Evolutionary conservation across 2,888 invertebrate genomes (phyloP).

Genomic region (Dioctria linearis): DNA sequence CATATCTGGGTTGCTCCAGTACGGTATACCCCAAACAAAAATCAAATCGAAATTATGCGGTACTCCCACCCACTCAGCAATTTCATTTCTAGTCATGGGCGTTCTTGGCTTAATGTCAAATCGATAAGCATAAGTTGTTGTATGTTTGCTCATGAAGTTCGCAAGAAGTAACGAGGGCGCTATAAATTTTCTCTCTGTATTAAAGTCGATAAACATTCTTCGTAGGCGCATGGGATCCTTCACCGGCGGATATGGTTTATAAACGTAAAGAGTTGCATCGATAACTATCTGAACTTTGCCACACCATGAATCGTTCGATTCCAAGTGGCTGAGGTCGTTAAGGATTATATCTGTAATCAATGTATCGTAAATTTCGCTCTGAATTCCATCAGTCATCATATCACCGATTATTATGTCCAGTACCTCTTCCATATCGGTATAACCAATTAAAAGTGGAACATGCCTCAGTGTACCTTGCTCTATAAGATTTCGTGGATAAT

Average conservation of each 20-base stretch:
- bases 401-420: constrained; percentile 76
- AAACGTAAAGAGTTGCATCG: constrained; percentile 84
- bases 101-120: constrained; percentile 84
- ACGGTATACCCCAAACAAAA: constrained; percentile 86
- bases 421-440: constrained; percentile 87
- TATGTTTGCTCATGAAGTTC: constrained; percentile 74
- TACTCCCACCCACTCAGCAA: constrained; percentile 85
- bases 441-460: constrained; percentile 83
- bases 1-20: constrained; percentile 76
- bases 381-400: constrained; percentile 76
- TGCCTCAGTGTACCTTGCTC: constrained; percentile 77
- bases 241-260: constrained; percentile 78
- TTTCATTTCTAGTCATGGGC: constrained; percentile 74
- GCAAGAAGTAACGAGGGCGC: constrained; percentile 81
- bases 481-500: constrained; percentile 77
- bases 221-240: constrained; percentile 76
- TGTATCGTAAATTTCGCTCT: constrained; percentile 72
- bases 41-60: constrained; percentile 88
- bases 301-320: constrained; percentile 74
- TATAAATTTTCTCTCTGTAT: constrained; percentile 83
- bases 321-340: constrained; percentile 75
- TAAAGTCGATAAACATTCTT: constrained; percentile 79
- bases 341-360: constrained; percentile 77
- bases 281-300: constrained; percentile 78
- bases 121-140: constrained; percentile 79